Conservation (phyloP, 2,797 vertebrate species). For the Ctenosaura bakeri region DNA sequence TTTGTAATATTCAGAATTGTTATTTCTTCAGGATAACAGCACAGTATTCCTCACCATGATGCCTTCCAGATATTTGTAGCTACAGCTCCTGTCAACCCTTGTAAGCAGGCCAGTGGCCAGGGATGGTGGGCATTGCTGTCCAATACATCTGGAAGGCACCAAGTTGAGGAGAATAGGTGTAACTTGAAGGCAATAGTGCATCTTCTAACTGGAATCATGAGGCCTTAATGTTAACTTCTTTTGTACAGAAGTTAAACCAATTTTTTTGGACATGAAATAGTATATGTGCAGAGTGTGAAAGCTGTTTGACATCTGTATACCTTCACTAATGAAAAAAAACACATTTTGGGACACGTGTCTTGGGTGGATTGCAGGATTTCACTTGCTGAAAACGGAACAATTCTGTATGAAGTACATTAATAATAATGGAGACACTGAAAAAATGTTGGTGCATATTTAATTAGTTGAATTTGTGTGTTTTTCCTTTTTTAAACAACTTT, state of each 20-base stretch:
- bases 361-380: conserved; percentile 40
- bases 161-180: background rate
- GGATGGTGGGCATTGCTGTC: background rate
- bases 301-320: conserved; percentile 52
- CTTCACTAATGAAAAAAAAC: conserved; percentile 48
- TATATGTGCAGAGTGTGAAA: conserved; percentile 68
- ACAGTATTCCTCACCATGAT: conserved; percentile 19
- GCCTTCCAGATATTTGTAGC: background rate
- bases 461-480: conserved; percentile 28
- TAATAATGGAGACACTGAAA: conserved; percentile 54
- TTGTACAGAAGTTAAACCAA: conserved; percentile 66
- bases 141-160: background rate
- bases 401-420: conserved; percentile 19
- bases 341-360: conserved; percentile 46
- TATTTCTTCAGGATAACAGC: conserved; percentile 57
- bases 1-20: conserved; percentile 42
- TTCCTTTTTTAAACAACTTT: conserved; percentile 22
- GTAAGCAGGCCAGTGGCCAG: background rate
- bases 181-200: conserved; percentile 23
- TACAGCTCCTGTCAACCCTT: background rate
- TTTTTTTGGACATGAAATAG: conserved; percentile 66
- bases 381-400: conserved; percentile 48
- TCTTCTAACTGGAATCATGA: conserved; percentile 75
- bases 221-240: conserved; percentile 78
- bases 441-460: conserved; percentile 42